A percentile compares a stretch with the other conserved stretches of the same genome.
These are phyloP conservation scores for Muschampia plurimacula DNA, from an alignment of 2,888 invertebrate genomes.

Conservation along the genomic window DNA sequence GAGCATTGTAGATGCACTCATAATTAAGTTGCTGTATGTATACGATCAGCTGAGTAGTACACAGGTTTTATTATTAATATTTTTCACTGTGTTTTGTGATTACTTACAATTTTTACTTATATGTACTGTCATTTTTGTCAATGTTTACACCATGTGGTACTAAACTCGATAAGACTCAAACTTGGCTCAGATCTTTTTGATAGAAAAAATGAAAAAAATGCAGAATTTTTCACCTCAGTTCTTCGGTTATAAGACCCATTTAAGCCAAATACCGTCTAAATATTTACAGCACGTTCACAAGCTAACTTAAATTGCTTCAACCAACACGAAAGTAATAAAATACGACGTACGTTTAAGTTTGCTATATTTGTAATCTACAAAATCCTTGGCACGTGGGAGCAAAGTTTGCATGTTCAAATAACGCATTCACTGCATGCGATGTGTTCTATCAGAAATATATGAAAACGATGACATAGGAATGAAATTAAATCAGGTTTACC, in stretches of 20 bases:
- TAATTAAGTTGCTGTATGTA: no score
- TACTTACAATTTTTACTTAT: no score
- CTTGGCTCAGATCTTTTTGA: neutral
- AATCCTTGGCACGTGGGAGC: slow-evolving; percentile 69
- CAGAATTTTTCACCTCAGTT: neutral
- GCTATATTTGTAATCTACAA: slow-evolving; percentile 65
- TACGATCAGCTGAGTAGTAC: no score
- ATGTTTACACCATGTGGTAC: no score
- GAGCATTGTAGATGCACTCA: no score
- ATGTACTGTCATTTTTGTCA: no score
- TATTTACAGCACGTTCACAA: slow-evolving; percentile 9
- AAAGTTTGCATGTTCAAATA: slow-evolving; percentile 72
- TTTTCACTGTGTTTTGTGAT: no score
- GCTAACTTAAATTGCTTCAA: slow-evolving; percentile 18
- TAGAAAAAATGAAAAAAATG: neutral
- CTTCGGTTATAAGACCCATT: neutral
- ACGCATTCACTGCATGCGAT: slow-evolving; percentile 53
- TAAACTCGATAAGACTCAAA: neutral
- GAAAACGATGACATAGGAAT: slow-evolving; percentile 12
- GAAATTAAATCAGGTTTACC: neutral
- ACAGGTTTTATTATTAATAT: no score
- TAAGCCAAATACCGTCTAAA: neutral
- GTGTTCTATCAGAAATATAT: slow-evolving; percentile 43
- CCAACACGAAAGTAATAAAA: slow-evolving; percentile 14
- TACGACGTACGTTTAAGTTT: slow-evolving; percentile 18